Percentiles rank a stretch among this genome's conserved stretches.
Evolutionary conservation across 2,113 vertebrate genomes (phyloP).

Genomic region (Etia nguti): DNA sequence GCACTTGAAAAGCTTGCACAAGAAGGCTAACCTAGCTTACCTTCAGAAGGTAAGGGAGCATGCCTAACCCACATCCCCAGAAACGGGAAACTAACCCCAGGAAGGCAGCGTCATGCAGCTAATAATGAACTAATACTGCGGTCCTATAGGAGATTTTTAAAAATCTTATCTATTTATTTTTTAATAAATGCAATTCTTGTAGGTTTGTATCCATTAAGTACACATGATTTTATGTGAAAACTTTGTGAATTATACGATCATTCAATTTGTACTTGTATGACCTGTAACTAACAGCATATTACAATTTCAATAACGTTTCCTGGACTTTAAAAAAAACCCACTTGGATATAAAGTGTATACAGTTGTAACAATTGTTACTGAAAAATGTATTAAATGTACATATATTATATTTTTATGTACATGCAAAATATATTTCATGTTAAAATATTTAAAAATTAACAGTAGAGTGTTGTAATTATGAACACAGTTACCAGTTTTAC

Average conservation of each 20-base stretch:
- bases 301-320: too few relatives aligned
- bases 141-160: too few relatives aligned
- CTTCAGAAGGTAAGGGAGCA: fast-evolving
- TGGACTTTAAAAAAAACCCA: too few relatives aligned
- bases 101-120: too few relatives aligned
- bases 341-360: neutral
- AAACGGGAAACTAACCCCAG: neutral
- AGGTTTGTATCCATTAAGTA: too few relatives aligned
- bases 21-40: neutral
- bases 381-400: neutral
- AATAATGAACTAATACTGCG: too few relatives aligned
- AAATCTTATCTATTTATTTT: too few relatives aligned
- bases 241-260: too few relatives aligned
- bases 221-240: too few relatives aligned
- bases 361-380: neutral
- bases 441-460: neutral
- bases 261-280: too few relatives aligned
- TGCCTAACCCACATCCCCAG: fast-evolving
- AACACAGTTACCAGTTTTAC: neutral
- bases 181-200: too few relatives aligned
- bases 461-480: neutral
- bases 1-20: fast-evolving
- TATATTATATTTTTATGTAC: neutral
- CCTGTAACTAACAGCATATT: too few relatives aligned
- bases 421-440: neutral